A percentile compares a stretch with the other conserved stretches of the same genome.
Evolutionary conservation across 2,888 invertebrate species (phyloP).

Genomic region (Hydriomena furcata): DNA sequence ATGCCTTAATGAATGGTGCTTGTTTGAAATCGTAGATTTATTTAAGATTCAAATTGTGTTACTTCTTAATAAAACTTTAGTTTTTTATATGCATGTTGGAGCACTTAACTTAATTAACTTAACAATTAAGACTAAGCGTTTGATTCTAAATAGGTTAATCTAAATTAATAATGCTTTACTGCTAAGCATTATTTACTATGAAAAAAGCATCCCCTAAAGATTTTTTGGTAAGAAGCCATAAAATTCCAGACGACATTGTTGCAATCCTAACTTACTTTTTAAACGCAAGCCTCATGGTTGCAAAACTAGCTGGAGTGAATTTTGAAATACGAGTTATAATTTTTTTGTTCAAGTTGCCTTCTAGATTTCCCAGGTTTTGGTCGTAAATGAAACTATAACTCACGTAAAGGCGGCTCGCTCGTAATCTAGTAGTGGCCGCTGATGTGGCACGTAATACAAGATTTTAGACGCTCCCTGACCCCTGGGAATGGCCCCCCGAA

Average conservation of each 20-base stretch:
- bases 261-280: slow-evolving; percentile 23
- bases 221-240: slow-evolving; percentile 27
- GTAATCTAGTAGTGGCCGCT: slow-evolving; percentile 66
- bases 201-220: slow-evolving; percentile 17
- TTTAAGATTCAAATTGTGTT: slow-evolving; percentile 46
- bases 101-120: slow-evolving; percentile 29
- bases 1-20: slow-evolving; percentile 66
- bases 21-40: slow-evolving; percentile 55
- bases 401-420: slow-evolving; percentile 58
- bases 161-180: slow-evolving; percentile 36
- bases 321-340: slow-evolving; percentile 20
- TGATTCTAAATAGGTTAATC: too few relatives aligned
- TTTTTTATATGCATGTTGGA: slow-evolving; percentile 20
- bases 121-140: slow-evolving; percentile 20
- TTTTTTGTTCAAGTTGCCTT: slow-evolving; percentile 31
- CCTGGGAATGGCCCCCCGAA: slow-evolving; percentile 62
- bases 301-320: slow-evolving; percentile 10
- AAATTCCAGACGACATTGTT: slow-evolving; percentile 21
- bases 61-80: slow-evolving; percentile 36
- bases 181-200: slow-evolving; percentile 34
- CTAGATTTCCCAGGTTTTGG: slow-evolving; percentile 43
- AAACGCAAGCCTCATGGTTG: background rate
- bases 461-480: slow-evolving; percentile 60
- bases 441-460: slow-evolving; percentile 68
- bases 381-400: slow-evolving; percentile 66